Conservation (phyloP, 2,113 vertebrate species). For the Centrocercus urophasianus region DNA sequence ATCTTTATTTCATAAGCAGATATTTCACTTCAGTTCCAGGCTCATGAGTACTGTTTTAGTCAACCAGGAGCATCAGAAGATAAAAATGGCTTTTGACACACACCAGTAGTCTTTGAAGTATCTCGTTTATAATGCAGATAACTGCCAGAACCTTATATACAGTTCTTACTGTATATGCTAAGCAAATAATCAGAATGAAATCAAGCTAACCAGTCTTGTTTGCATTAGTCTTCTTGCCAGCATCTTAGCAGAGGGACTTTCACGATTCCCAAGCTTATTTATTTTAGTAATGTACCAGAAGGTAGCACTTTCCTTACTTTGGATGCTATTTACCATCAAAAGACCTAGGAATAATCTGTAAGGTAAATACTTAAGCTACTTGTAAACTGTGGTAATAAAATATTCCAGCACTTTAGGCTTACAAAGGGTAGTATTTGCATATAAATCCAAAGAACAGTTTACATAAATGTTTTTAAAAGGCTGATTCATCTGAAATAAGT, state of each 20-base stretch:
- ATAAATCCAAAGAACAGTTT: slow-evolving; percentile 42
- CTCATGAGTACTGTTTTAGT: background rate
- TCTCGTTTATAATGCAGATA: background rate
- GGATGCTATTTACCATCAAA: slow-evolving; percentile 18
- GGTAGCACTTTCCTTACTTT: background rate
- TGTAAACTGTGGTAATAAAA: slow-evolving; percentile 26
- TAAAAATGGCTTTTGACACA: background rate
- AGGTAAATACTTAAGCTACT: slow-evolving; percentile 28
- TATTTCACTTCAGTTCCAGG: background rate
- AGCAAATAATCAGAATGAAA: background rate
- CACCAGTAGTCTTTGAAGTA: background rate
- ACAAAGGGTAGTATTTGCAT: slow-evolving; percentile 19
- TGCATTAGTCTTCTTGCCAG: background rate
- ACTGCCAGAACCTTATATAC: background rate
- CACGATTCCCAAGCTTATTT: background rate
- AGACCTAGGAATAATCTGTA: slow-evolving; percentile 4
- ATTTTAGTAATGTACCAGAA: background rate
- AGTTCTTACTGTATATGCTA: background rate
- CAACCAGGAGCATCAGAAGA: background rate
- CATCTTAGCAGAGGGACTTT: background rate
- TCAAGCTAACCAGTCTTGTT: background rate
- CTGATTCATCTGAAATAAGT: slow-evolving; percentile 24
- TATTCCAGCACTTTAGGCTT: background rate
- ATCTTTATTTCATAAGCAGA: background rate
- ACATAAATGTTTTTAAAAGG: background rate